Conservation (phyloP, 1,140 invertebrate genomes). For the Megalopta genalis region DNA sequence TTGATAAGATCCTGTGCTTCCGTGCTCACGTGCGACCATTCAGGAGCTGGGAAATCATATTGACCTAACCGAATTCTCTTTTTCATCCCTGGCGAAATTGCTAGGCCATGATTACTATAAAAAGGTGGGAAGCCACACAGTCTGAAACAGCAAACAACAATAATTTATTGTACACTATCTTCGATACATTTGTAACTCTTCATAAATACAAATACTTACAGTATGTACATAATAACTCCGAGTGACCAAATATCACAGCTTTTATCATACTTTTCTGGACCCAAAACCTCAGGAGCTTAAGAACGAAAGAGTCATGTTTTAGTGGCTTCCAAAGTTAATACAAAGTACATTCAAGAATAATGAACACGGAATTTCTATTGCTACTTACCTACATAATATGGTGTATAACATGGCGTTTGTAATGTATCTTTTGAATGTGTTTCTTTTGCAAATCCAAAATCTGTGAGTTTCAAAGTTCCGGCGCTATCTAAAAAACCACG, state of each 20-base stretch:
- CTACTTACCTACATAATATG: constrained; percentile 95
- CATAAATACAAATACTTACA: constrained; percentile 84
- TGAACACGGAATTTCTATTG: neutral
- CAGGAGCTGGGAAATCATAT: constrained; percentile 97
- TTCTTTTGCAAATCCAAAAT: constrained; percentile 99
- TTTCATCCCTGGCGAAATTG: constrained; percentile 99
- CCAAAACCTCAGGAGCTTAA: constrained; percentile 95
- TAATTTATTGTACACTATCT: neutral
- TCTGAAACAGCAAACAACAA: constrained; percentile 78
- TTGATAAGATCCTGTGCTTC: constrained; percentile 97
- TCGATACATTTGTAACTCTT: neutral
- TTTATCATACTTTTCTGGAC: constrained; percentile 98
- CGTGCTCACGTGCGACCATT: constrained; percentile 96
- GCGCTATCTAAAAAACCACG: constrained; percentile 80
- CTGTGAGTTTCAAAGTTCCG: constrained; percentile 96
- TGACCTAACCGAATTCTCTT: constrained; percentile 96
- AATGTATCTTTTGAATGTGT: constrained; percentile 91
- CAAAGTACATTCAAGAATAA: neutral
- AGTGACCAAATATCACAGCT: constrained; percentile 99
- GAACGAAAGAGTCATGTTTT: constrained; percentile 1
- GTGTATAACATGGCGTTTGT: constrained; percentile 98
- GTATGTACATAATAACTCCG: constrained; percentile 98
- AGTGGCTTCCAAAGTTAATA: too few species aligned
- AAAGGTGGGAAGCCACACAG: constrained; percentile 99
- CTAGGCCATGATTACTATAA: constrained; percentile 97